These are phyloP conservation scores for Alethe castanea DNA, from an alignment of 2,113 vertebrate species.

Conservation along the genomic window DNA sequence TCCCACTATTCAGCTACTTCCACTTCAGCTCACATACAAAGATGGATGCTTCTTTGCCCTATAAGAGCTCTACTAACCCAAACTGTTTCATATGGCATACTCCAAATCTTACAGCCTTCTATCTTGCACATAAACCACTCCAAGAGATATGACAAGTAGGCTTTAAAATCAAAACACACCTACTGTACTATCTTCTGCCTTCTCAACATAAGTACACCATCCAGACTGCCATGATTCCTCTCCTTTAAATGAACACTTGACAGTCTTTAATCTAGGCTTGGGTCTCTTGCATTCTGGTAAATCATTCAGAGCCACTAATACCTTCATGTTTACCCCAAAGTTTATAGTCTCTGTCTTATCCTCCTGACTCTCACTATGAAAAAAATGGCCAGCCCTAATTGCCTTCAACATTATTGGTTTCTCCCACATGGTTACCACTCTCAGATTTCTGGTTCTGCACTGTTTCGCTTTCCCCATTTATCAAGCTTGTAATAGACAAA, in stretches of 20 bases:
- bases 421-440: neutral
- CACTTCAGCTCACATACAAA: neutral
- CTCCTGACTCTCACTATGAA: neutral
- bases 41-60: neutral
- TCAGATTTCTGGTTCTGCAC: neutral
- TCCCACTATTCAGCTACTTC: neutral
- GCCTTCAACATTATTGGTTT: neutral
- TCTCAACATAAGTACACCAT: neutral
- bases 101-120: neutral
- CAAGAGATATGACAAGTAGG: neutral
- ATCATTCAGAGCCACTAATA: neutral
- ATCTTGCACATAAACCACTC: neutral
- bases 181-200: neutral
- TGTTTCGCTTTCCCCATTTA: neutral
- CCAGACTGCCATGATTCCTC: neutral
- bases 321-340: neutral
- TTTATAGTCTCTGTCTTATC: neutral
- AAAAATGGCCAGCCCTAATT: neutral
- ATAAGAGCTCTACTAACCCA: neutral
- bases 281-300: neutral
- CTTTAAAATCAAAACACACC: neutral
- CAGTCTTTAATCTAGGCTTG: neutral
- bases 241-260: neutral
- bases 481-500: neutral
- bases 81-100: neutral